These are phyloP conservation scores for Podarcis muralis DNA, from an alignment of 2,113 vertebrate genomes.

Conservation along the genomic window DNA sequence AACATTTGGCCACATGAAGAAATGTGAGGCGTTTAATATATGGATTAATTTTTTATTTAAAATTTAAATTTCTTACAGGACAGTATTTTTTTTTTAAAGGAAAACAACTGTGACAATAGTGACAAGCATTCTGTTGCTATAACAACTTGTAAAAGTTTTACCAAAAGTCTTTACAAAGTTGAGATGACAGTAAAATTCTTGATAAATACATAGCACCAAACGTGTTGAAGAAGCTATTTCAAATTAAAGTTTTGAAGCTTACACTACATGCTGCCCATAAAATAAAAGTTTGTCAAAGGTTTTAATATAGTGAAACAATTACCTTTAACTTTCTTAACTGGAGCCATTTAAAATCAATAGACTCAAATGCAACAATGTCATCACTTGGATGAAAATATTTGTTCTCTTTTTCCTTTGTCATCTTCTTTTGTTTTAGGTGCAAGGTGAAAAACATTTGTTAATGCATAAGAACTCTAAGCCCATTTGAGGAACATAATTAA, in stretches of 20 bases:
- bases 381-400: constrained; percentile 32
- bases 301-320: constrained; percentile 35
- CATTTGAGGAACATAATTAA: constrained; percentile 68
- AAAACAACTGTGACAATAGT: neutral
- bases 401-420: neutral
- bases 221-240: neutral
- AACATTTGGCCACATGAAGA: neutral
- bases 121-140: neutral
- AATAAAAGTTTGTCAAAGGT: neutral
- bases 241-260: constrained; percentile 30
- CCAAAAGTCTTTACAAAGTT: neutral
- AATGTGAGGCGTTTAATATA: neutral
- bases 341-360: constrained; percentile 18
- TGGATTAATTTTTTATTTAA: neutral
- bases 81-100: no score
- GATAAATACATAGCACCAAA: constrained; percentile 2
- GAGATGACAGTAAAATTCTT: constrained; percentile 18
- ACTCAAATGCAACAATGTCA: constrained; percentile 45
- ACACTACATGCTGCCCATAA: neutral
- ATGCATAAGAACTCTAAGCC: constrained; percentile 63
- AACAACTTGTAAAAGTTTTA: neutral
- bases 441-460: constrained; percentile 60
- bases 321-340: constrained; percentile 6
- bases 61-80: neutral
- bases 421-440: constrained; percentile 35